phyloP scores from a whole-genome alignment of 2,888 invertebrate genomes.

The Clivina fossor region DNA sequence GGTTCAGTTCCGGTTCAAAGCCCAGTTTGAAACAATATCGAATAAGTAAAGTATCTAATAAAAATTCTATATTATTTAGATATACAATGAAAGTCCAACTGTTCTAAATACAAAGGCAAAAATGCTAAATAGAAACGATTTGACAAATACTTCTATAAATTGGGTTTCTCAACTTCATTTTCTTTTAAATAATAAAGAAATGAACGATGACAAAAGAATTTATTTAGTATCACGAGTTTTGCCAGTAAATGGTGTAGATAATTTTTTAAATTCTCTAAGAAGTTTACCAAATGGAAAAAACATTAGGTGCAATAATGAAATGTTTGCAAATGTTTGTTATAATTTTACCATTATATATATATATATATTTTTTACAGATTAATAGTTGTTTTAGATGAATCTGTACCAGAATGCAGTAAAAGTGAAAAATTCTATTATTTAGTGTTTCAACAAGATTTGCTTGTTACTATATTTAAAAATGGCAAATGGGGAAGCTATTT shows the following conservation, averaged over 20 bases:
- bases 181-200: not conserved
- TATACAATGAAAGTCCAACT: not conserved
- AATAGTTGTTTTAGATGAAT: constrained; percentile 63
- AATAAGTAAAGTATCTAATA: not conserved
- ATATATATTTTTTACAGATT: constrained; percentile 35
- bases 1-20: too few species aligned
- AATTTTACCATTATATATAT: not conserved
- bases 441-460: constrained; percentile 72
- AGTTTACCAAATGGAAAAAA: constrained; percentile 17
- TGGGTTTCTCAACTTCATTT: constrained; percentile 10
- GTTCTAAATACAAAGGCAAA: constrained; percentile 1
- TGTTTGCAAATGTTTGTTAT: not conserved
- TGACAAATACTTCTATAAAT: not conserved
- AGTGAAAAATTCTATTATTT: constrained; percentile 64
- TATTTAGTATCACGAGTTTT: constrained; percentile 28
- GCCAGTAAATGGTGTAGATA: constrained; percentile 18
- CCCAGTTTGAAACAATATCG: constrained; percentile 10
- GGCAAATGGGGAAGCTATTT: constrained; percentile 45
- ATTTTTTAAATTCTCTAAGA: constrained; percentile 29
- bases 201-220: not conserved
- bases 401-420: constrained; percentile 66
- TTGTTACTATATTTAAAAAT: constrained; percentile 73
- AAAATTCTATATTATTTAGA: not conserved
- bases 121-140: not conserved
- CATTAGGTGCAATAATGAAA: constrained; percentile 2